Evolutionary conservation across 2,797 vertebrate genomes (phyloP), one percentile per base, ranked within the genome.

Genomic region (Bovichtus variegatus): DNA sequence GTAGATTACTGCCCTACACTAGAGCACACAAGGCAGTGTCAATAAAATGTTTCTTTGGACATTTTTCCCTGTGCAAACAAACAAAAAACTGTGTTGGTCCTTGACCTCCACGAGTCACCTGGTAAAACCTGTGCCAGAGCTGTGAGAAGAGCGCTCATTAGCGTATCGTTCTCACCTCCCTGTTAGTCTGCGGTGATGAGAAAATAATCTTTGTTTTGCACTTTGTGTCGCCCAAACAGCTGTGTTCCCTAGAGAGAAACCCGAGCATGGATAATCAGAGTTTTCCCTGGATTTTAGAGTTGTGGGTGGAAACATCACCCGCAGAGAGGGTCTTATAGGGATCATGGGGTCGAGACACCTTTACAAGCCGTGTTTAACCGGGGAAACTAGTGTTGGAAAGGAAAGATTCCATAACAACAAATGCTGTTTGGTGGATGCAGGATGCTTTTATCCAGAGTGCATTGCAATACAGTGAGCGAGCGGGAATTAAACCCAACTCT

Each of bases 191-290:
- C 2, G 2, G 54, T 58, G 46, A 67, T 34, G 61, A 76, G 70
- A 82, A 83, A 82, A 73, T 72, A 67, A 76, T 83, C 72, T 79
- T 76, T 91, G 82, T 84, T 93, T 89, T 87, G 79, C 18, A 47
- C 21, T 50, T 29, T 19, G 59, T 31, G 70, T 64, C 47, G 1
- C 31, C 62, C 72, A 89, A 74, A 90, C 88, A 85, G 66, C 55
- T 16, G 65, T 8, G 46, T 82, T 89, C 86, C 82, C 87, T 43
- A 12, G 78, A 77, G 76, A 85, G 51, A 65, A 65, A 62, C 40
- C 54, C 21, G 10, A 0, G 50, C 0, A 0, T 0, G 3, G 63
- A 67, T 80, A 78, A 84, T 75, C 63, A 31, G 12, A 47, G 76
- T 55, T 80, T 74, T 60, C 50, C 60, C 54, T 41, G 71, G 75